These are phyloP conservation scores for Drosophila bocqueti DNA, from an alignment of 1,140 invertebrate species.

Conservation along the genomic window DNA sequence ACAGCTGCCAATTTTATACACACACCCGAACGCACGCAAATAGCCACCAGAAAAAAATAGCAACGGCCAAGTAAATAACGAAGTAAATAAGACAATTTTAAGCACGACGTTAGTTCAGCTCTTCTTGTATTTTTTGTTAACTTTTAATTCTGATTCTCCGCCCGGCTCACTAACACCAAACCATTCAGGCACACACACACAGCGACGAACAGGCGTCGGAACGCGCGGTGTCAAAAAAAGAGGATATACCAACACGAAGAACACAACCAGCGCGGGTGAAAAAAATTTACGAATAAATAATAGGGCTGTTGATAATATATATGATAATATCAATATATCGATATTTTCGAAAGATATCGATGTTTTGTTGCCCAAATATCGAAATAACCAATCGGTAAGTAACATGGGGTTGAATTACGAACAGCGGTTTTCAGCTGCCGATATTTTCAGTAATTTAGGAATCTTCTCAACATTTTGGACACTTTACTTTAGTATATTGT, in stretches of 20 bases:
- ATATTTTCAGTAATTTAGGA: too few species aligned
- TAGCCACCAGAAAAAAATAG: slow-evolving; percentile 41
- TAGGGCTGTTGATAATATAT: too few species aligned
- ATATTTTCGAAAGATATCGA: too few species aligned
- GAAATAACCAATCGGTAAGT: too few species aligned
- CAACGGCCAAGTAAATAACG: slow-evolving; percentile 1
- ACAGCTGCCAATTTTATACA: slow-evolving; percentile 46
- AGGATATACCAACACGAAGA: slow-evolving; percentile 13
- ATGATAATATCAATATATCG: too few species aligned
- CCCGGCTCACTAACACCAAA: slow-evolving; percentile 33
- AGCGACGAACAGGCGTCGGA: slow-evolving; percentile 4
- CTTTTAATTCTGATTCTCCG: slow-evolving; percentile 20
- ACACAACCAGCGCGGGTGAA: slow-evolving; percentile 13
- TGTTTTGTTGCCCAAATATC: too few species aligned
- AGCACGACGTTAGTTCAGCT: slow-evolving; percentile 24
- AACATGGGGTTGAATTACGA: too few species aligned
- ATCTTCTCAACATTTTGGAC: too few species aligned
- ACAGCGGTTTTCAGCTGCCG: too few species aligned
- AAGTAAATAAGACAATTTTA: slow-evolving; percentile 45
- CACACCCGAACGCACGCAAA: slow-evolving; percentile 40
- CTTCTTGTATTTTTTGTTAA: slow-evolving; percentile 12
- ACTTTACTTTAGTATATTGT: too few species aligned
- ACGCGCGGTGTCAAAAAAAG: slow-evolving; percentile 26
- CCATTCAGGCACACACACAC: slow-evolving; percentile 6
- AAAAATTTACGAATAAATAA: slow-evolving; percentile 2